phyloP scores from a whole-genome alignment of 1,140 invertebrate genomes.

The Macrobrachium nipponense region DNA sequence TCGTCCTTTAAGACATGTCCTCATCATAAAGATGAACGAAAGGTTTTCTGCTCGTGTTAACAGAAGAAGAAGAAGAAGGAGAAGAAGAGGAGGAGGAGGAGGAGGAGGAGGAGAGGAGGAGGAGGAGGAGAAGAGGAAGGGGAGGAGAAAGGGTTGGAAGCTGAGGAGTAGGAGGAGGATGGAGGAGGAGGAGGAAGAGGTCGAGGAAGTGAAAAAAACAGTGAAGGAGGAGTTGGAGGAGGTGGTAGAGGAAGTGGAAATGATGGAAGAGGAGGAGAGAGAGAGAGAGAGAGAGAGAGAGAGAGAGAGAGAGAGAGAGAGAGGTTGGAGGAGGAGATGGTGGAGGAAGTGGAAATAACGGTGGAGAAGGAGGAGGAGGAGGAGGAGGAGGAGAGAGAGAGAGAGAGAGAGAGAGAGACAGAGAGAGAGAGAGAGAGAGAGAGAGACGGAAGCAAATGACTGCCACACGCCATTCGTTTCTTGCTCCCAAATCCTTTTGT shows the following conservation, averaged over 20 bases:
- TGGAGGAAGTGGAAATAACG: not conserved
- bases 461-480: too few relatives aligned
- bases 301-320: too few relatives aligned
- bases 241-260: not conserved
- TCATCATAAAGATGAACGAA: too few relatives aligned
- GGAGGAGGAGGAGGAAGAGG: too few relatives aligned
- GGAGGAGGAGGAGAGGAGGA: not conserved
- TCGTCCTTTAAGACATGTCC: too few relatives aligned
- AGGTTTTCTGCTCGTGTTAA: not conserved
- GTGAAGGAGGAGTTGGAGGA: not conserved
- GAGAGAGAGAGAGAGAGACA: too few relatives aligned
- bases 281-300: too few relatives aligned
- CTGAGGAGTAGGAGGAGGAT: not conserved
- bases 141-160: too few relatives aligned
- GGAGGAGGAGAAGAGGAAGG: not conserved
- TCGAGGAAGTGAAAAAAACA: too few relatives aligned
- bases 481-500: too few relatives aligned
- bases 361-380: not conserved
- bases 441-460: too few relatives aligned
- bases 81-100: not conserved
- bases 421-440: not conserved
- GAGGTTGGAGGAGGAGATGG: not conserved
- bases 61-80: not conserved
- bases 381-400: not conserved
- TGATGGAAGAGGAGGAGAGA: not conserved